phyloP scores from a whole-genome alignment of 2,888 invertebrate species.

The Trichopria drosophilae region DNA sequence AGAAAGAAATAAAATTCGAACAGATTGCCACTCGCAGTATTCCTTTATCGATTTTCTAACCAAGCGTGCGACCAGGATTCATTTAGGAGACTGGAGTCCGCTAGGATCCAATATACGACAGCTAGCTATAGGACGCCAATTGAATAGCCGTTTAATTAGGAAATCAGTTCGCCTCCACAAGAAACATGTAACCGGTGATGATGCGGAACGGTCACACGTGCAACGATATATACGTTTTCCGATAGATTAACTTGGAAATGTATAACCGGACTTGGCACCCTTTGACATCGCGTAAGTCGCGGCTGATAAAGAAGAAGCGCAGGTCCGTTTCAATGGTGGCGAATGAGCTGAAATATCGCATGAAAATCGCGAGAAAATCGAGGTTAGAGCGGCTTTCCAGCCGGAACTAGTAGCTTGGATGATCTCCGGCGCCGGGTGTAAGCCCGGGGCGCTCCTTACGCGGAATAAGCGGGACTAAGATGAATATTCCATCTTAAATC shows the following conservation, averaged over 20 bases:
- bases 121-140: too few relatives aligned
- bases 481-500: conserved; percentile 55
- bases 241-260: conserved; percentile 26
- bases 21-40: too few relatives aligned
- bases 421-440: conserved; percentile 34
- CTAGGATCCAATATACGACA: too few relatives aligned
- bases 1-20: too few relatives aligned
- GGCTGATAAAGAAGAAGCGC: conserved; percentile 13
- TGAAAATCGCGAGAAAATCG: conserved; percentile 13
- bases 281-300: too few relatives aligned
- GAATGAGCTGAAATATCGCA: too few relatives aligned
- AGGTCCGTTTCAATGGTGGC: not conserved
- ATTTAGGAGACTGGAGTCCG: too few relatives aligned
- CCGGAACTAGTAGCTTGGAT: conserved; percentile 6
- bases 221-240: conserved; percentile 27
- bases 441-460: conserved; percentile 37
- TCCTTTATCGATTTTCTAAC: too few relatives aligned
- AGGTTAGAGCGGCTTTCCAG: conserved; percentile 10
- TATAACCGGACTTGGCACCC: too few relatives aligned
- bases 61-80: too few relatives aligned
- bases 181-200: not conserved
- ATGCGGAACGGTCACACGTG: conserved; percentile 24
- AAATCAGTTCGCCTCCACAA: conserved; percentile 19
- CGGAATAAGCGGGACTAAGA: conserved; percentile 47
- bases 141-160: conserved; percentile 30